These are phyloP conservation scores for Drosophila truncata DNA, from an alignment of 1,140 invertebrate species.

Conservation along the genomic window DNA sequence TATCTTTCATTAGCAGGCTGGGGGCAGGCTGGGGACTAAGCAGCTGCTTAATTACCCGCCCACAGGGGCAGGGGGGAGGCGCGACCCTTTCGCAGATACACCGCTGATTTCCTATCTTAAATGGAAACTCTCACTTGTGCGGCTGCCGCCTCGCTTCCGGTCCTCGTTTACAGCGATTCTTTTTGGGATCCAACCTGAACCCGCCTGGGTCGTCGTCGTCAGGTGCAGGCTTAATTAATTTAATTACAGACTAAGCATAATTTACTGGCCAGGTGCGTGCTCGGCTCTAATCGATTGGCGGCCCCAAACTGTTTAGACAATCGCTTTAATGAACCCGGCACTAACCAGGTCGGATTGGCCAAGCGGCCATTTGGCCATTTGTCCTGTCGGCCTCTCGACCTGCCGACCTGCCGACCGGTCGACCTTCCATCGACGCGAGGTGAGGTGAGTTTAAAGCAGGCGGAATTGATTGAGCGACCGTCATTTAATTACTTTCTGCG, in stretches of 20 bases:
- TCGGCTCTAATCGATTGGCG: conserved; percentile 54
- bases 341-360: conserved; percentile 10
- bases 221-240: conserved; percentile 81
- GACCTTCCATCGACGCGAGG: no score
- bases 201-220: conserved; percentile 40
- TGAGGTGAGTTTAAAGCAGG: conserved; percentile 36
- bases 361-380: not conserved
- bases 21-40: conserved; percentile 40
- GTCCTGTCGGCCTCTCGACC: not conserved
- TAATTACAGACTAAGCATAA: conserved; percentile 83
- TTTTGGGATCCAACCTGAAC: conserved; percentile 28
- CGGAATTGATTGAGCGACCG: conserved; percentile 44
- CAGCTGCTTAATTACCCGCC: conserved; percentile 77
- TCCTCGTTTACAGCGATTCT: conserved; percentile 54
- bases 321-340: conserved; percentile 44
- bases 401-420: conserved; percentile 2
- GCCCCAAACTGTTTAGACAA: conserved; percentile 42
- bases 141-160: conserved; percentile 63
- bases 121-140: conserved; percentile 67
- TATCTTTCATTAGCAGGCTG: conserved; percentile 71
- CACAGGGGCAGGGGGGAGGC: conserved; percentile 29
- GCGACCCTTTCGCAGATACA: conserved; percentile 55
- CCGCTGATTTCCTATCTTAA: conserved; percentile 79
- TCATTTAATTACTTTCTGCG: conserved; percentile 61
- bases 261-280: conserved; percentile 78